A percentile compares a stretch with the other conserved stretches of the same genome.
These are phyloP conservation scores for Esperia sulphurella DNA, from an alignment of 2,888 invertebrate genomes.

Conservation along the genomic window DNA sequence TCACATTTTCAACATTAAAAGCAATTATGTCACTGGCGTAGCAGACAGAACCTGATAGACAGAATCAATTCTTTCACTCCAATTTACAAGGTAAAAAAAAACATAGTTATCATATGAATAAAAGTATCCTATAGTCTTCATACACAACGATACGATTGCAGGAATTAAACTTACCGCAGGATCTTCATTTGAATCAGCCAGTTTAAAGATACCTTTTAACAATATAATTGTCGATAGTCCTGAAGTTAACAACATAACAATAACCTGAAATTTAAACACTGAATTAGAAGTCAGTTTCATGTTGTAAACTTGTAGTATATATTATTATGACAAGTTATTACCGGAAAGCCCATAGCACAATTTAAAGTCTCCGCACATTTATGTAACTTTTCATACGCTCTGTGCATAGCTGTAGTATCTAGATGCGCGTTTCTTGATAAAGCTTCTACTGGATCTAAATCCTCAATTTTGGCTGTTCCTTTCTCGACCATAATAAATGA, in stretches of 20 bases:
- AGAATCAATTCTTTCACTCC: too few relatives aligned
- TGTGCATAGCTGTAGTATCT: slow-evolving; percentile 5
- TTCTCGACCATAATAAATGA: slow-evolving; percentile 22
- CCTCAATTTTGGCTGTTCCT: slow-evolving; percentile 14
- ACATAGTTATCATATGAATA: too few relatives aligned
- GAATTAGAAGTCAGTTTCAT: slow-evolving; percentile 6
- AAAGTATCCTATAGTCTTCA: too few relatives aligned
- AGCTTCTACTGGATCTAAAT: slow-evolving; percentile 29
- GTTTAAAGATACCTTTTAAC: slow-evolving; percentile 39
- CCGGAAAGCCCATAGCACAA: slow-evolving; percentile 11
- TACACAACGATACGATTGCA: too few relatives aligned
- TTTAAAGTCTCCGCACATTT: slow-evolving; percentile 10
- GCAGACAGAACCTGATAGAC: too few relatives aligned
- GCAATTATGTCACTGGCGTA: too few relatives aligned
- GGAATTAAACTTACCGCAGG: too few relatives aligned
- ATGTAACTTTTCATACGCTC: slow-evolving; percentile 10
- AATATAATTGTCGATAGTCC: slow-evolving; percentile 50
- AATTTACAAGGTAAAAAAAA: too few relatives aligned
- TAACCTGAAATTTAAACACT: slow-evolving; percentile 45
- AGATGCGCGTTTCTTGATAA: slow-evolving; percentile 6
- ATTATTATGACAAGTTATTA: not conserved
- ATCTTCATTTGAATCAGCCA: slow-evolving; percentile 13
- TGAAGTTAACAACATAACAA: slow-evolving; percentile 44
- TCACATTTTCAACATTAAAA: too few relatives aligned
- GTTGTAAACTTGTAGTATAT: not conserved